Evolutionary conservation across 2,888 invertebrate species (phyloP).

Genomic region (Gymnocheta viridis): DNA sequence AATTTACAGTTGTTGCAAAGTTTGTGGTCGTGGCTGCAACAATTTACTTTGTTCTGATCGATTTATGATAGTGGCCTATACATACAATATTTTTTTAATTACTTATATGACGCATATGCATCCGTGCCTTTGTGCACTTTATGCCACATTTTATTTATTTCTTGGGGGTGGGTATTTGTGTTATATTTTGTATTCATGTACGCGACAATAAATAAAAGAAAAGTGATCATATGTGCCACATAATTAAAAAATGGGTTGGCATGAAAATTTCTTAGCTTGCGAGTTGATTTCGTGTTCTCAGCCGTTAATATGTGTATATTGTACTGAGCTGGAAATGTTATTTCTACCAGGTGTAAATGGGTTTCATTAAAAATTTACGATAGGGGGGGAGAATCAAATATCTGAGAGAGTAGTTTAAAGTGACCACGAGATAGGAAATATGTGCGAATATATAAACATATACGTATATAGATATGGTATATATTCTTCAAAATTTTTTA

Average conservation of each 20-base stretch:
- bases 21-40: constrained; percentile 50
- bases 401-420: background rate
- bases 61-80: constrained; percentile 56
- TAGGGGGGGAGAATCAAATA: background rate
- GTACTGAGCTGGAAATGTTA: constrained; percentile 16
- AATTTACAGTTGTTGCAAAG: constrained; percentile 70
- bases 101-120: constrained; percentile 62
- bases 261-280: constrained; percentile 41
- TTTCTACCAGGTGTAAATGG: constrained; percentile 57
- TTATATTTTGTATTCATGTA: background rate
- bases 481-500: no score
- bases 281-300: constrained; percentile 55
- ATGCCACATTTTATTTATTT: constrained; percentile 48
- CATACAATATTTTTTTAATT: constrained; percentile 69
- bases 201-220: constrained; percentile 40
- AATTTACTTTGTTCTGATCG: constrained; percentile 51
- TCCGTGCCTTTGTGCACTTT: constrained; percentile 48
- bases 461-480: no score
- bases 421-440: background rate
- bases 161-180: constrained; percentile 6
- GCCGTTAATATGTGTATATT: constrained; percentile 60
- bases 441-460: background rate
- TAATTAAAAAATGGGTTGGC: constrained; percentile 57
- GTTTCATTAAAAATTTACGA: constrained; percentile 27
- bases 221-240: constrained; percentile 62